phyloP scores from a whole-genome alignment of 2,888 invertebrate species.

The Bugulina stolonifera region DNA sequence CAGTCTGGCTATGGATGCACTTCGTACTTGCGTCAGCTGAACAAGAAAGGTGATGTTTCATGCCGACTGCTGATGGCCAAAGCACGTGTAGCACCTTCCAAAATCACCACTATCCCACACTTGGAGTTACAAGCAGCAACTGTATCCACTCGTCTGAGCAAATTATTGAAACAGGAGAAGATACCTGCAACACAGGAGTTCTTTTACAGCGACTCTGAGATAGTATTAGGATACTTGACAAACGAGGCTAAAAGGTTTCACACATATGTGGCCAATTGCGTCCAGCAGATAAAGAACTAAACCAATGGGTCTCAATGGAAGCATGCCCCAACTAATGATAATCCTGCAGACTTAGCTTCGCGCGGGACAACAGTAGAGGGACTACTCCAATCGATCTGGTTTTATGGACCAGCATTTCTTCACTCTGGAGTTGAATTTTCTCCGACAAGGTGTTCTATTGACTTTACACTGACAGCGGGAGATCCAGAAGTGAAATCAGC shows the following conservation, averaged over 20 bases:
- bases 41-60: not conserved
- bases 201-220: constrained; percentile 27
- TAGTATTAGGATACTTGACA: constrained; percentile 29
- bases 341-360: not conserved
- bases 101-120: not conserved
- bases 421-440: no score
- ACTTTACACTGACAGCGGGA: no score
- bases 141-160: no score
- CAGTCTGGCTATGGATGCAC: not conserved
- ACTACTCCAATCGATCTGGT: not conserved
- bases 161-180: no score
- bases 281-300: not conserved
- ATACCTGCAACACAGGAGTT: no score
- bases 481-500: no score
- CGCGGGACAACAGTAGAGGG: not conserved
- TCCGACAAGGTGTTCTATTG: no score
- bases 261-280: not conserved
- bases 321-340: not conserved
- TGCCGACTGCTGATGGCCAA: not conserved
- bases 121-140: not conserved
- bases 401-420: not conserved
- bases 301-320: not conserved
- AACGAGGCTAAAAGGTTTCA: constrained; percentile 32
- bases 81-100: not conserved
- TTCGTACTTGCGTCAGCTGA: not conserved